Evolutionary conservation across 2,888 invertebrate genomes (phyloP).

Genomic region (Griposia aprilina): DNA sequence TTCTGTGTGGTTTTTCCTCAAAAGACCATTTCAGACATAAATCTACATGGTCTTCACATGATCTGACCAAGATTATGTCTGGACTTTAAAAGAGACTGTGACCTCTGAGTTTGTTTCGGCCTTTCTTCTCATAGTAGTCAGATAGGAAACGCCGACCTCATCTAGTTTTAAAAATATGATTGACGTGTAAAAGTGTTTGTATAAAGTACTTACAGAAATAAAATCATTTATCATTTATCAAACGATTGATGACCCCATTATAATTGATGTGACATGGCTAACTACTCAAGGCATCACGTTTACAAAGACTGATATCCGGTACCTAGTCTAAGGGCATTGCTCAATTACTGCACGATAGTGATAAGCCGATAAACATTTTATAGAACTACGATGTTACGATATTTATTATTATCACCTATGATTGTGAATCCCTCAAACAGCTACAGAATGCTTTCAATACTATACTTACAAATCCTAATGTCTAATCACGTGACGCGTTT

Average conservation of each 20-base stretch:
- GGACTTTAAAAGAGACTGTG: too few species aligned
- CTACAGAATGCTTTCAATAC: constrained; percentile 19
- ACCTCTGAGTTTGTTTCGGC: too few species aligned
- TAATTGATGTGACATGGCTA: constrained; percentile 40
- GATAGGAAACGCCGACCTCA: too few species aligned
- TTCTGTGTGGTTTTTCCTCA: too few species aligned
- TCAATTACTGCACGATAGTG: constrained; percentile 64
- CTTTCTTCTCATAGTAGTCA: too few species aligned
- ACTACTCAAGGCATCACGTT: constrained; percentile 70
- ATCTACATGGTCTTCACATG: too few species aligned
- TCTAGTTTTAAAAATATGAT: too few species aligned
- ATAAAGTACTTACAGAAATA: too few species aligned
- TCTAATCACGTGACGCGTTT: constrained; percentile 32
- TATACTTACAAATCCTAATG: neutral
- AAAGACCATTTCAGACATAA: too few species aligned
- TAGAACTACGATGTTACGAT: constrained; percentile 30
- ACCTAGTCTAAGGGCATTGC: constrained; percentile 63
- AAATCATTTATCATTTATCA: too few species aligned
- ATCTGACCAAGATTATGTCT: too few species aligned
- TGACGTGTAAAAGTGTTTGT: too few species aligned
- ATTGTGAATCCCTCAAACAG: constrained; percentile 31
- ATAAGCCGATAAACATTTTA: constrained; percentile 70
- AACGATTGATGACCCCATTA: constrained; percentile 64
- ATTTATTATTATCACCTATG: constrained; percentile 23
- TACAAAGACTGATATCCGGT: constrained; percentile 65